Percentiles rank a stretch among this genome's conserved stretches.
Evolutionary conservation across 2,888 invertebrate genomes (phyloP).

Genomic region (Achlya flavicornis): DNA sequence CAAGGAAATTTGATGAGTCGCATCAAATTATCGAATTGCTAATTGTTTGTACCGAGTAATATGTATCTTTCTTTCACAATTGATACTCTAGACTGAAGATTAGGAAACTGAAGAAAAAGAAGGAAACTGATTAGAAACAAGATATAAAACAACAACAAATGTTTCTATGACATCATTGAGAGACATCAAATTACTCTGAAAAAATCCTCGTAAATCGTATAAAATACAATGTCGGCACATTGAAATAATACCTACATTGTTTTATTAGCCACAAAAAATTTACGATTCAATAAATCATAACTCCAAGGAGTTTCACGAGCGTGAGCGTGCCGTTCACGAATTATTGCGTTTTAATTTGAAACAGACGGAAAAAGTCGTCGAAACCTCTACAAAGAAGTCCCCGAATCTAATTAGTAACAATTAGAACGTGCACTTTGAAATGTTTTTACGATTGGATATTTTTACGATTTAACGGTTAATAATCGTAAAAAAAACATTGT

Average conservation of each 20-base stretch:
- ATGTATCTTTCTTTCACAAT: no score
- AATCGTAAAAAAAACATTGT: constrained; percentile 38
- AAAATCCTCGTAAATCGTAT: constrained; percentile 10
- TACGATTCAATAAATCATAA: constrained; percentile 55
- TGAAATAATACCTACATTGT: constrained; percentile 28
- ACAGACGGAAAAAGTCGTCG: constrained; percentile 50
- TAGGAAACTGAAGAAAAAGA: no score
- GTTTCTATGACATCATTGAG: neutral
- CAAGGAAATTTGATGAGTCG: no score
- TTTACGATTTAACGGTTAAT: constrained; percentile 20
- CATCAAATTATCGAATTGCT: no score
- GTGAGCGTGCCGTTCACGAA: constrained; percentile 40
- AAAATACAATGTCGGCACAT: constrained; percentile 21
- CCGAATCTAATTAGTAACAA: constrained; percentile 53
- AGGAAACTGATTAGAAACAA: neutral
- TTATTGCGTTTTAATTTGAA: constrained; percentile 65
- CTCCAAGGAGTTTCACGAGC: constrained; percentile 39
- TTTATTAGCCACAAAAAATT: constrained; percentile 36
- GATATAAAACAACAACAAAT: neutral
- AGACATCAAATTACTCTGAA: neutral
- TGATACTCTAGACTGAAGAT: no score
- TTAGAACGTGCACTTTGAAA: constrained; percentile 41
- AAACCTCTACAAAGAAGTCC: constrained; percentile 34
- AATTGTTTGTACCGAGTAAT: no score
- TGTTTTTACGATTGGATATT: constrained; percentile 34